A percentile compares a stretch with the other conserved stretches of the same genome.
phyloP scores from a whole-genome alignment of 2,113 vertebrate species.

The Lycocorax pyrrhopterus region DNA sequence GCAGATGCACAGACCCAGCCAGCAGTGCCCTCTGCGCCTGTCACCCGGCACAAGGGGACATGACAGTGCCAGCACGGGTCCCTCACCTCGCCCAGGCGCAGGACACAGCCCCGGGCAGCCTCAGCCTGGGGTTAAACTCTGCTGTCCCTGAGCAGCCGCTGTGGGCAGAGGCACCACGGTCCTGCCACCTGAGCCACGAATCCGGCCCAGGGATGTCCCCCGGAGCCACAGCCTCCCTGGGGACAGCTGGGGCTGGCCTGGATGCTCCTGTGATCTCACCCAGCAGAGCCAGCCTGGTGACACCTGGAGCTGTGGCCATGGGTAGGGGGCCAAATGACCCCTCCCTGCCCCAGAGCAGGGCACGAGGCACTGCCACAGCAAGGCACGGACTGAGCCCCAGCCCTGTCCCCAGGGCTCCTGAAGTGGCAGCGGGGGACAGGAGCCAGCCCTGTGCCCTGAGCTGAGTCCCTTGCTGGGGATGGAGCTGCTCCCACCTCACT shows the following conservation, averaged over 20 bases:
- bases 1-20: neutral
- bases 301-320: accelerated
- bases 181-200: neutral
- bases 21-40: neutral
- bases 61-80: neutral
- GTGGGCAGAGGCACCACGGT: too few species aligned
- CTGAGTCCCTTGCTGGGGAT: accelerated
- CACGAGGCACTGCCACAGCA: neutral
- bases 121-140: neutral
- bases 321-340: neutral
- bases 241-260: accelerated
- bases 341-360: neutral
- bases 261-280: neutral
- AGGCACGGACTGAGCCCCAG: neutral
- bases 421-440: neutral
- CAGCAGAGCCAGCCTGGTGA: neutral
- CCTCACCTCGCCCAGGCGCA: accelerated
- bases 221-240: neutral
- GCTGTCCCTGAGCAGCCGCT: accelerated
- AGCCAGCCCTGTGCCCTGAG: neutral
- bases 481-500: neutral
- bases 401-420: neutral
- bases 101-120: neutral
- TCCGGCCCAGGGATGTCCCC: accelerated
- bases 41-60: neutral